Base-by-base conservation (phyloP, 1,140 invertebrate species). In the Brachionus rotundiformis region DNA sequence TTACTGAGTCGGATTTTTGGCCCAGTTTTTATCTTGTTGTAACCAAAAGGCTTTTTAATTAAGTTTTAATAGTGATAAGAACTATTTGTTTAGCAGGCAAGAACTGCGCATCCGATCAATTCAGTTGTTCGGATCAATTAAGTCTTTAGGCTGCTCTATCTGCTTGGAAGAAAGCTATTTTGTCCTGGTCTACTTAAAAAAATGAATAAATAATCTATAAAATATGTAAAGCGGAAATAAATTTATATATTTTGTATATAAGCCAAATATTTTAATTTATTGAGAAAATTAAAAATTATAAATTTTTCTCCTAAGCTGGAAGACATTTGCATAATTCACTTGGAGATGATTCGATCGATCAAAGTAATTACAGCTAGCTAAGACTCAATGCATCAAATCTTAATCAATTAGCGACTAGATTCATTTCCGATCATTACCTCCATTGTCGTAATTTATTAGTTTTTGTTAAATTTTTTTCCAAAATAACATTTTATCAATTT, bases 271-370 rank as follows among this genome's bases (percentile, higher is more conserved):
- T 54, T 54, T 16, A 54, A 54, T 54, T 54, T 19, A n/a, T n/a
- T n/a, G n/a, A 54, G 47, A 54, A 54, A 54, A 54, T 54, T 54
- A 54, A 54, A 54, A 54, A 54, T 54, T 54, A 54, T 54, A 54
- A 54, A 54, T 54, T 54, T 54, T 7, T 54, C 47, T 7, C 23
- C 47, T 54, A 19, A 10, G n/a, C n/a, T 41, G 10, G n/a, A 54
- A 54, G 47, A 54, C 47, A 54, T 54, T 54, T 54, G 47, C 47
- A 54, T 54, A 54, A 54, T 54, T 54, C 47, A 54, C 47, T 19
- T 16, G 8, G 16, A 54, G 47, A 54, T 54, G n/a, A 54, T 16
- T 54, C 47, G 47, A 54, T 54, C 47, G 47, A 54, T 54, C 47
- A 54, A 25, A 54, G 47, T 54, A 54, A 54, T 54, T 54, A 54